Conservation (phyloP, 2,888 invertebrate genomes). For the Parochlus steinenii region DNA sequence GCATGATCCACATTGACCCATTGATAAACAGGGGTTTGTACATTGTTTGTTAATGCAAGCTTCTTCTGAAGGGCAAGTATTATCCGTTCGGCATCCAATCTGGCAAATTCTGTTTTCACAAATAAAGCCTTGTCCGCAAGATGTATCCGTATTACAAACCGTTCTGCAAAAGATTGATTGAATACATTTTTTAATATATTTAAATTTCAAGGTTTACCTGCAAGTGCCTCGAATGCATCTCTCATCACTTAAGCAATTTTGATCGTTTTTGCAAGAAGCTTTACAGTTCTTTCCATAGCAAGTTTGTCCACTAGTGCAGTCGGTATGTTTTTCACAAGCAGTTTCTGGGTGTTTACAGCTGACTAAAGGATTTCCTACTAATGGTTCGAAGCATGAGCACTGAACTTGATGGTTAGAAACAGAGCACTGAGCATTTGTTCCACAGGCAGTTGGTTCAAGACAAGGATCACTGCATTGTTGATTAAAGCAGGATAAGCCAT, state of each 20-base stretch:
- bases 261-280: conserved; percentile 59
- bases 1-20: conserved; percentile 63
- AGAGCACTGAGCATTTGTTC: conserved; percentile 62
- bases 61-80: conserved; percentile 53
- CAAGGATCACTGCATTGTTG: conserved; percentile 70
- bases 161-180: too few species aligned
- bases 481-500: conserved; percentile 52
- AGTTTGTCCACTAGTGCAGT: conserved; percentile 52
- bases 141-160: conserved; percentile 72
- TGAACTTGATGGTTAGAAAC: conserved; percentile 53
- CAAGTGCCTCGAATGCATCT: conserved; percentile 71
- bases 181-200: too few species aligned
- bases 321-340: conserved; percentile 44
- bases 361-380: conserved; percentile 57
- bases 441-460: conserved; percentile 58
- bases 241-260: conserved; percentile 68
- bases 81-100: conserved; percentile 73
- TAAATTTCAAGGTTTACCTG: too few species aligned
- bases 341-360: conserved; percentile 53
- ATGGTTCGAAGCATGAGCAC: conserved; percentile 53
- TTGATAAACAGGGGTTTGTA: conserved; percentile 62
- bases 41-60: conserved; percentile 73
- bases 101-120: conserved; percentile 76
- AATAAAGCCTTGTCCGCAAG: conserved; percentile 65
- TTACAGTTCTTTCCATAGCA: conserved; percentile 69